Evolutionary conservation across 1,140 invertebrate species (phyloP), one percentile per base, ranked within the genome.

Genomic region (Ceratitis capitata): DNA sequence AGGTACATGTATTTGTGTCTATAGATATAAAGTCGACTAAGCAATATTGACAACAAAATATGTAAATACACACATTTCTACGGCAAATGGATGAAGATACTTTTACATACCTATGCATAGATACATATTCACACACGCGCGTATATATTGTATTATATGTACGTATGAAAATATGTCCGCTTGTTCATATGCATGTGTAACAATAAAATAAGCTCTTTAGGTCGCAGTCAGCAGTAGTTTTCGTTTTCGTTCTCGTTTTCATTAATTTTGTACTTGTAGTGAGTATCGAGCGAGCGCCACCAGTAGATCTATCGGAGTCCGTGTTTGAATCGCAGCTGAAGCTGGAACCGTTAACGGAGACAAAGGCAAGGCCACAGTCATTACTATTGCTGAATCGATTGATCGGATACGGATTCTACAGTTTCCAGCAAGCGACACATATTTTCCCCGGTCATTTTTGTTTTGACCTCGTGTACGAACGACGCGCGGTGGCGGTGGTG

Each of bases 341-440:
- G 69, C 39, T 74, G 39, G 69, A 45, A 5, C 69, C 19, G 39
- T 45, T 19, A 23, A 42, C 35, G 39, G 39, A 78, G 42, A 78
- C 69, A 78, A 35, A 78, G 6, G 32, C 69, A 78, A 78, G 39
- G n/a, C 69, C 9, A 78, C 39, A 78, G 26, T 23, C 39, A 78
- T 6, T 39, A 78, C 69, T 47, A 47, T 45, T n/a, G 69, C 32
- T 78, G 39, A 39, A 45, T 39, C 10, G 69, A 47, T 78, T 45
- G 69, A 78, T 78, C 39, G 69, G n/a, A 78, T 74, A 42, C 69
- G 39, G 64, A 35, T 39, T 78, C 69, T 47, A n/a, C 39, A 90
- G 89, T 90, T 90, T 90, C 89, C 89, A 88, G 88, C 88, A 89
- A 89, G 88, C 89, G 87, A 89, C 88, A 87, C 88, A 89, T 88